Conservation (phyloP, 2,113 vertebrate genomes). For the Cyanoliseus patagonus region DNA sequence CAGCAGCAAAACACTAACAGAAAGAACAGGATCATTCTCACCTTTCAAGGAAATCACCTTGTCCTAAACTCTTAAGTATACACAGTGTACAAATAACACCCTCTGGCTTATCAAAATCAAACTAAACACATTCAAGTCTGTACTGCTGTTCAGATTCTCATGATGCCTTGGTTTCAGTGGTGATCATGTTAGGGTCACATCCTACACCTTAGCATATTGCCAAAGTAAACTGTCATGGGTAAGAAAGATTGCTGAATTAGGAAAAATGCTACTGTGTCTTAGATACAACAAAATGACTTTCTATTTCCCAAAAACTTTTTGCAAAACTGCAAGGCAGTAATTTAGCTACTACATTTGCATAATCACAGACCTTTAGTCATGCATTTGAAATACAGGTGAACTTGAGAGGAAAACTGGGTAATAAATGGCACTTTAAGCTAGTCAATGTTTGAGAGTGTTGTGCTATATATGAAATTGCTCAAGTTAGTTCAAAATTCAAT, state of each 20-base stretch:
- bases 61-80: background rate
- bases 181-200: background rate
- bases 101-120: background rate
- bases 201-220: background rate
- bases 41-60: background rate
- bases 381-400: background rate
- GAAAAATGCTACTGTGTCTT: background rate
- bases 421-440: background rate
- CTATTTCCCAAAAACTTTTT: background rate
- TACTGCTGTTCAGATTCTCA: background rate
- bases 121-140: background rate
- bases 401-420: background rate
- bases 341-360: background rate
- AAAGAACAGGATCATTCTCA: background rate
- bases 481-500: background rate
- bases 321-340: background rate
- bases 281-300: background rate
- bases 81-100: background rate
- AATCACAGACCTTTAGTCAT: background rate
- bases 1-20: background rate
- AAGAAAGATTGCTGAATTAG: background rate
- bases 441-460: background rate
- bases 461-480: background rate
- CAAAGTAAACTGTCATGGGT: background rate
- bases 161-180: background rate